Base-by-base conservation (phyloP, 2,888 invertebrate genomes). In the Drosophila melanocephala region DNA sequence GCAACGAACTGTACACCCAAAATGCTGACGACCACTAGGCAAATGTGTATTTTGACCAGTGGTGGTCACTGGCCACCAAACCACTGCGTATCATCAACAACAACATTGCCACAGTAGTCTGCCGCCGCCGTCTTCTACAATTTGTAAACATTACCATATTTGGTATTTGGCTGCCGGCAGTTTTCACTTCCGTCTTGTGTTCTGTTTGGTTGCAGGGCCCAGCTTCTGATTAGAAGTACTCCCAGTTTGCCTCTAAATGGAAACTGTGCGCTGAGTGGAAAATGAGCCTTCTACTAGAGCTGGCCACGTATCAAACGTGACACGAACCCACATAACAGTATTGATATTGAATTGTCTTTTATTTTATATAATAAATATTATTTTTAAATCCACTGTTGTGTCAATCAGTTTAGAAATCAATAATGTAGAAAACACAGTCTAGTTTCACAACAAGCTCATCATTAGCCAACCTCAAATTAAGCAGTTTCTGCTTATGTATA, bases 111-210 rank as follows among this genome's bases (percentile, higher is more conserved):
- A 66, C 58, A 50, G 56, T 44, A 44, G 19, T 56, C 30, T 47
- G 47, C 30, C 33, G 63, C 62, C 53, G 63, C 67, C 67, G 82
- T 84, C 87, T 90, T 84, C 72, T 86, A 91, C 91, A 91, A 91
- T 91, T 91, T 91, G 91, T 91, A 86, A 91, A 91, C 90, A 91
- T 91, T 91, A 91, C 91, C 91, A 91, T 91, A 91, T 91, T 91
- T 91, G 91, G 91, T 66, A 44, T 78, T 85, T 87, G 67, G 62
- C 72, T 52, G 42, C 58, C 44, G 72, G 62, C 76, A 69, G 72
- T 74, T 75, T 83, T 75, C 61, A 80, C 76, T 81, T 79, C 81
- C 81, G 75, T 76, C 81, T 78, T 80, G 56, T 74, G 51, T 67
- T 47, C 55, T 30, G 47, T 58, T 57, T 28, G 28, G 42, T 59